Base-by-base conservation (phyloP, 2,797 vertebrate genomes). In the Manis crassicaudata region DNA sequence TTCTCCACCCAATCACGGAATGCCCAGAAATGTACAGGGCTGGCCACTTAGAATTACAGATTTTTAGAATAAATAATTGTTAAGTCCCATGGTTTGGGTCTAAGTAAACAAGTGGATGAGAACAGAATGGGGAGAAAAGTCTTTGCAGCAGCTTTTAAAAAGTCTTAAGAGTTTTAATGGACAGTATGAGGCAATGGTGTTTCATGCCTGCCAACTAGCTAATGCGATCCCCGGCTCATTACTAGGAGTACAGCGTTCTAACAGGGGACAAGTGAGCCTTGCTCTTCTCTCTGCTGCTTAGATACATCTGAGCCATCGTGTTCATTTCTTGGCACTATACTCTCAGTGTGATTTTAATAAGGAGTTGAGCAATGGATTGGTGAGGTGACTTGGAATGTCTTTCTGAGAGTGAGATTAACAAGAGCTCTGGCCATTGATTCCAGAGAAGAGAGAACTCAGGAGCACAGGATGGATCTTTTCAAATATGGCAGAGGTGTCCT, bases 41-140 rank as follows among this genome's bases (percentile, higher is more conserved):
- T 83, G 25, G 56, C 3, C 63, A 73, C 37, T 90, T 32, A 62
- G 62, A 77, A 87, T 43, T 86, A 7, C 70, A 4, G 10, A 63
- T 70, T 73, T 12, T 83, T 65, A 82, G 56, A 80, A 52, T 63
- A 77, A 92, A 32, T 88, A 68, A 68, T 79, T 72, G 13, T 84
- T 85, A 90, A 90, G n/a, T 80, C 18, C 56, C 81, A 17, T n/a
- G 92, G 2, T 25, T 46, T 40, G 75, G 65, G 43, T 62, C 81
- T 87, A 95, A 96, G 46, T 54, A 82, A 92, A 94, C 92, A 94
- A 94, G 67, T 62, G 32, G 56, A 81, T 62, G 89, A 82, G 81
- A 83, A 79, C 54, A 60, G 50, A 23, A 84, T 54, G 14, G 58
- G 29, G 13, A 68, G 75, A 96, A 88, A 90, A 92, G 77, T 60